Evolutionary conservation across 2,113 vertebrate genomes (phyloP), one percentile per base, ranked within the genome.

Genomic region (Phalacrocorax brasilianus): DNA sequence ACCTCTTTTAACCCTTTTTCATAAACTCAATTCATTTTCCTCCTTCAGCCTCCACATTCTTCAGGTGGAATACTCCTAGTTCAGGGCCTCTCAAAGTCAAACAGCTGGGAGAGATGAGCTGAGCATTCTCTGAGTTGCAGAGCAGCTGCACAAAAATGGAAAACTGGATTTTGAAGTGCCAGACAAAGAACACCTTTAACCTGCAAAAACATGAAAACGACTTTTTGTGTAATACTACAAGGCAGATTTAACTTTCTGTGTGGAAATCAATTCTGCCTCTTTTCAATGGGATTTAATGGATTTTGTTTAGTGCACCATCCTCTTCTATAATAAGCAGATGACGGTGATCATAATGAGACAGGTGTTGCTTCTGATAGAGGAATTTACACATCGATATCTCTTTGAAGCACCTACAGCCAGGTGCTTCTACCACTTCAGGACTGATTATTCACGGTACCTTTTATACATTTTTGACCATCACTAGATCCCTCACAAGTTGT

Each of bases 61-160:
- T 89, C 58, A 91, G 32, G 62, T 85, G 65, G 50, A 73, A 87
- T 27, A 79, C n/a, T 70, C 40, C 65, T 78, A 85, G 73, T 67
- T 89, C 68, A 85, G 72, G 77, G 73, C 84, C 45, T 81, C 85
- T 91, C 80, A 94, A 91, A 94, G 88, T 92, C 88, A 93, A 93
- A 84, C 23, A 61, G n/a, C 63, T 47, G 74, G 65, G 88, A 93
- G 82, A 72, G 68, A 77, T 56, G 73, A 94, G 38, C 28, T 81
- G 59, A 59, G 56, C 63, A 53, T 50, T 89, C 65, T 40, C 27
- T 11, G 65, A 92, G 72, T 50, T 85, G 49, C 52, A 84, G 22
- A 61, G 53, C 56, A 65, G 68, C 61, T 58, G 47, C 47, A 67
- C 33, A 47, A 58, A 45, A 49, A 47, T 61, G 16, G 40, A 68